phyloP scores from a whole-genome alignment of 1,140 invertebrate species.

The Augochlora pura region DNA sequence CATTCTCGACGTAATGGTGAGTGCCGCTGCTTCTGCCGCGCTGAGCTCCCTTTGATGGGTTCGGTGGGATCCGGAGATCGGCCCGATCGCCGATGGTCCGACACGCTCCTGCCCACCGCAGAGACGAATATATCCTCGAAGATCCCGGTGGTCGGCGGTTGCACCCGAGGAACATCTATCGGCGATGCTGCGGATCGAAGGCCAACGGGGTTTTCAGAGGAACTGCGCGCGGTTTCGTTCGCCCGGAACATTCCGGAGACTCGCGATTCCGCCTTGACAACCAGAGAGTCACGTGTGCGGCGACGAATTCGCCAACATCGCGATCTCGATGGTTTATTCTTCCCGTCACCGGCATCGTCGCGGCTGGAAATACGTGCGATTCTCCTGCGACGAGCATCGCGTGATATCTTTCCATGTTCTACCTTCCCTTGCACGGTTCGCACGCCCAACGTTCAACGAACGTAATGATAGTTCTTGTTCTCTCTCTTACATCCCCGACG shows the following conservation, averaged over 20 bases:
- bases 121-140: background rate
- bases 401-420: background rate
- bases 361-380: background rate
- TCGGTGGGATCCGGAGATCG: background rate
- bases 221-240: background rate
- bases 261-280: background rate
- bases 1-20: slow-evolving; percentile 71
- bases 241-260: too few species aligned
- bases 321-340: background rate
- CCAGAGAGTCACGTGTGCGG: background rate
- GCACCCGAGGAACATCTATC: too few species aligned
- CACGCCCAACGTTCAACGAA: too few species aligned
- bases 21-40: too few species aligned
- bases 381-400: background rate
- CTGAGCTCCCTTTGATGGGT: background rate
- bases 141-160: background rate
- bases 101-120: too few species aligned
- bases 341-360: background rate
- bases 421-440: too few species aligned
- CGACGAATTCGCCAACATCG: background rate
- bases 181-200: background rate
- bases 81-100: background rate
- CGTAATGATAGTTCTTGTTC: too few species aligned
- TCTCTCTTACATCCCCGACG: too few species aligned
- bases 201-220: background rate